These are phyloP conservation scores for Myotis brandtii DNA, from an alignment of 2,113 vertebrate species.

Conservation along the genomic window DNA sequence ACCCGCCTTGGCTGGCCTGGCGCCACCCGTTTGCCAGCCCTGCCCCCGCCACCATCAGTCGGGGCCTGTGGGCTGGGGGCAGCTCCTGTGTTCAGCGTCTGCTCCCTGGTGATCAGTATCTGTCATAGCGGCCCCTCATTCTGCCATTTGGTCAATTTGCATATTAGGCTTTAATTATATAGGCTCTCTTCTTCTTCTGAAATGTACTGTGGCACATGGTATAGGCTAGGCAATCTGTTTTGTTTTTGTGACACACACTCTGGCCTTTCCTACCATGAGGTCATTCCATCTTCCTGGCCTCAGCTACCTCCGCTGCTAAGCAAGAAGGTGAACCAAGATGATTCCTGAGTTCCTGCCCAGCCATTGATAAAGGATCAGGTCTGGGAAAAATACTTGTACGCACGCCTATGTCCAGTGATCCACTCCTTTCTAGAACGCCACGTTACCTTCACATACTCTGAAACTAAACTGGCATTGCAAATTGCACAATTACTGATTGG, in stretches of 20 bases:
- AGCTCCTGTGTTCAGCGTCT: too few species aligned
- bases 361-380: neutral
- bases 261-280: conserved; percentile 30
- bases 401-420: neutral
- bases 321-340: neutral
- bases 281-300: neutral
- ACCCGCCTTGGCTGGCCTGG: too few species aligned
- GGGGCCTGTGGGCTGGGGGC: too few species aligned
- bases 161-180: too few species aligned
- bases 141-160: too few species aligned
- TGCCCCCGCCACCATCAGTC: too few species aligned
- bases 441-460: neutral
- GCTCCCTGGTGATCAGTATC: too few species aligned
- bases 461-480: neutral
- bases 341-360: neutral
- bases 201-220: conserved; percentile 52
- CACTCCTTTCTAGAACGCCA: neutral
- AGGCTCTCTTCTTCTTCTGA: conserved; percentile 25
- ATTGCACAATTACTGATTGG: neutral
- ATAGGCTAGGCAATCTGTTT: neutral
- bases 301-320: neutral
- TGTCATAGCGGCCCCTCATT: too few species aligned
- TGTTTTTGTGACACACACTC: conserved; percentile 5
- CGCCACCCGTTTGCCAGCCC: too few species aligned
- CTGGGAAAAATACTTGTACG: neutral